Evolutionary conservation across 2,888 invertebrate species (phyloP).

Genomic region (Hypselothyrea guttata): DNA sequence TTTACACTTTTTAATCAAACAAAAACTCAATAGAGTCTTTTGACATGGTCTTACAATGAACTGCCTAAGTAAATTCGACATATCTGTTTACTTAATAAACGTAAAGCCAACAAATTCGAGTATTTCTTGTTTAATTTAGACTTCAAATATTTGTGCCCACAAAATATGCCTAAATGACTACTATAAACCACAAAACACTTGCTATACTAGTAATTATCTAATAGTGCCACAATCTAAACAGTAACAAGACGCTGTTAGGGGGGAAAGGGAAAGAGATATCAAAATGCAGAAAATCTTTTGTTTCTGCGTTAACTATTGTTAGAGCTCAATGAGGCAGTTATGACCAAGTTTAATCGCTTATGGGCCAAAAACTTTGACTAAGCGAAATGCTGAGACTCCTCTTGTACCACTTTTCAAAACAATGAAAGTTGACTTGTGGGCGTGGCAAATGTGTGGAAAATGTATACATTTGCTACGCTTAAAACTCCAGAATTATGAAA

Average conservation of each 20-base stretch:
- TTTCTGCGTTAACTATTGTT: conserved; percentile 35
- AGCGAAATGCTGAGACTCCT: conserved; percentile 35
- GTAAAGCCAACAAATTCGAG: conserved; percentile 2
- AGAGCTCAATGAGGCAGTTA: conserved; percentile 11
- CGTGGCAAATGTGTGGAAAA: conserved; percentile 10
- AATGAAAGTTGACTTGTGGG: conserved; percentile 23
- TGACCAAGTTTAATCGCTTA: conserved; percentile 42
- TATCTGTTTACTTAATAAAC: too few relatives aligned
- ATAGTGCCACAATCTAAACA: conserved; percentile 48
- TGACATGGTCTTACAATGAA: too few relatives aligned
- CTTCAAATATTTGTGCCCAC: conserved; percentile 1
- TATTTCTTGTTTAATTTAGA: background rate
- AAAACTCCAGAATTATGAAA: conserved; percentile 39
- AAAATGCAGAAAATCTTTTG: conserved; percentile 45
- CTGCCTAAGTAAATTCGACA: too few relatives aligned
- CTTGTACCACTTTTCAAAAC: too few relatives aligned
- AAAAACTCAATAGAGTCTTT: too few relatives aligned
- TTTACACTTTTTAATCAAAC: too few relatives aligned
- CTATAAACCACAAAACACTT: conserved; percentile 48
- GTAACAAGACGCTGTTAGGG: too few relatives aligned
- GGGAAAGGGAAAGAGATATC: conserved; percentile 21
- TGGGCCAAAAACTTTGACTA: conserved; percentile 43
- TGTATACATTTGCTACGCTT: conserved; percentile 39
- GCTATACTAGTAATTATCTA: conserved; percentile 46
- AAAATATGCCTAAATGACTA: conserved; percentile 49